phyloP scores from a whole-genome alignment of 2,888 invertebrate genomes.

The Quadriops clusia region DNA sequence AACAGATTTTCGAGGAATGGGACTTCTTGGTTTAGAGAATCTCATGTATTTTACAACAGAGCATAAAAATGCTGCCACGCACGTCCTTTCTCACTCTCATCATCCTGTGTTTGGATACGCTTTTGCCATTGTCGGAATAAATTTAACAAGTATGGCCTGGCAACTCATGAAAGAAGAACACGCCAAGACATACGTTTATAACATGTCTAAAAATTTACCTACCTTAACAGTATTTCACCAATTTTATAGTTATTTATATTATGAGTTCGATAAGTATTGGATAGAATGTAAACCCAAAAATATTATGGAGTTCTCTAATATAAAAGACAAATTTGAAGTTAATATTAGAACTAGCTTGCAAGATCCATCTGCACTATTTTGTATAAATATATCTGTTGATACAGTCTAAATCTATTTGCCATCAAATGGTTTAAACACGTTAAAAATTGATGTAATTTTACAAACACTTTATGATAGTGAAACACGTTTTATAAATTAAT shows the following conservation, averaged over 20 bases:
- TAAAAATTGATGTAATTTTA: too few relatives aligned
- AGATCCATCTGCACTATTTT: slow-evolving; percentile 59
- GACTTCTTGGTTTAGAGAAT: slow-evolving; percentile 85
- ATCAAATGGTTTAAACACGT: too few relatives aligned
- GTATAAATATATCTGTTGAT: slow-evolving; percentile 69
- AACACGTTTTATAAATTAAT: too few relatives aligned
- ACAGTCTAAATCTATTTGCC: too few relatives aligned
- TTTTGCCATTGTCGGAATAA: slow-evolving; percentile 88
- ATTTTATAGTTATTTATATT: slow-evolving; percentile 87
- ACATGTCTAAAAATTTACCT: slow-evolving; percentile 56
- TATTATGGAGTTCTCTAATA: slow-evolving; percentile 90
- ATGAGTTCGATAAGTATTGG: slow-evolving; percentile 93
- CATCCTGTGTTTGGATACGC: slow-evolving; percentile 85
- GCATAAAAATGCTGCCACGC: slow-evolving; percentile 66
- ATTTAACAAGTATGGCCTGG: slow-evolving; percentile 84
- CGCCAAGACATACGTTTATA: slow-evolving; percentile 87
- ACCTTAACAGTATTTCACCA: slow-evolving; percentile 73
- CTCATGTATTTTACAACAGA: slow-evolving; percentile 75
- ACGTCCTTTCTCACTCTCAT: slow-evolving; percentile 75
- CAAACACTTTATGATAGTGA: too few relatives aligned
- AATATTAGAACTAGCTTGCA: slow-evolving; percentile 55
- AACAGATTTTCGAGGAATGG: slow-evolving; percentile 98
- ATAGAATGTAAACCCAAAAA: slow-evolving; percentile 79
- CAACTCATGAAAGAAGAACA: slow-evolving; percentile 66
- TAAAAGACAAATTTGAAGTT: slow-evolving; percentile 75